Conservation (phyloP, 2,888 invertebrate species). For the Aricia artaxerxes region DNA sequence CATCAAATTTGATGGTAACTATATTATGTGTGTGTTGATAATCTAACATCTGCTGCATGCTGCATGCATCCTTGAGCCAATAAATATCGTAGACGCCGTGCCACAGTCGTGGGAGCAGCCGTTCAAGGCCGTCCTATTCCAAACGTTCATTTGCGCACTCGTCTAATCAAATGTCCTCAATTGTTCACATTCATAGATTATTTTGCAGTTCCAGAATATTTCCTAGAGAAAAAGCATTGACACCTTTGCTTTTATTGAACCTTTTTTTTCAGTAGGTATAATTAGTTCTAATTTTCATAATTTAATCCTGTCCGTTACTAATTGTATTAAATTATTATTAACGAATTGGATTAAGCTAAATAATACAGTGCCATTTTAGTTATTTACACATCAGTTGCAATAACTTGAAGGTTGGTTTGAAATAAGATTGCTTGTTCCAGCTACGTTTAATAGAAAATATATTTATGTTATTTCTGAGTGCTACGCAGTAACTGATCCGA, state of each 20-base stretch:
- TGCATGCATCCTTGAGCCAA: constrained; percentile 13
- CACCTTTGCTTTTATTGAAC: too few species aligned
- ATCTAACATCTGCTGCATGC: constrained; percentile 20
- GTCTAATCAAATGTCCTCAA: constrained; percentile 5
- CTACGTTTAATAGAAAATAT: neutral
- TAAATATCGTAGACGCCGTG: constrained; percentile 9
- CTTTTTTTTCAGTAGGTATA: too few species aligned
- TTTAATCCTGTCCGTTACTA: too few species aligned
- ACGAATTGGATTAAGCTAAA: neutral
- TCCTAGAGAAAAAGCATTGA: neutral
- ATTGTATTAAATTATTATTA: too few species aligned
- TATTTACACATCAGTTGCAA: neutral
- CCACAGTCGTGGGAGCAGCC: constrained; percentile 5
- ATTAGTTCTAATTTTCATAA: too few species aligned
- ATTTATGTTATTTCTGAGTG: constrained; percentile 17
- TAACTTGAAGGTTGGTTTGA: constrained; percentile 11
- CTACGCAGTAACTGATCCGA: constrained; percentile 37
- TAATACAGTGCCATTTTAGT: neutral
- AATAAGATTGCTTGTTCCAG: constrained; percentile 28
- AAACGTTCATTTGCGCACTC: constrained; percentile 6
- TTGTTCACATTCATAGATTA: neutral
- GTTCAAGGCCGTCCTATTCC: constrained; percentile 22
- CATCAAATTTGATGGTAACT: neutral
- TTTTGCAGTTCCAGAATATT: neutral
- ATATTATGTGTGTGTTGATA: neutral